Base-by-base conservation (phyloP, 53 echinoderm and acorn worm genomes). In the Astropecten irregularis region DNA sequence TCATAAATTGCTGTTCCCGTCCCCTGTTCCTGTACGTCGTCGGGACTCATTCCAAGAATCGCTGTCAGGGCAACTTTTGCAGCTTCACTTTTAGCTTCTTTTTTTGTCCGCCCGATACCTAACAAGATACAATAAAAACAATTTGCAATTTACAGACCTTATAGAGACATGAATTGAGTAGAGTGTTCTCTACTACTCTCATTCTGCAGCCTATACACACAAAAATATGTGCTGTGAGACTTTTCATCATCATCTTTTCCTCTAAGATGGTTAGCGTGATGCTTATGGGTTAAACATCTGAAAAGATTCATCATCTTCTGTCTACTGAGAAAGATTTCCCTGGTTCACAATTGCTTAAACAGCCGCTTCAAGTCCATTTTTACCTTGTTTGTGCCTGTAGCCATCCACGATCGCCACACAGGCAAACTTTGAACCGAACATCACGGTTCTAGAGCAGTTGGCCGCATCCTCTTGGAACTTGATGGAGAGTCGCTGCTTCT, bases 101-200 rank as follows among this genome's bases (percentile, higher is more conserved):
- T 99, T 65, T 99, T 99, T 0, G 92, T 95, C 81, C 88, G 88
- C 2, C 99, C 99, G 38, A 63, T 68, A 13, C 92, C 99, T 93
- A 47, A n/a, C 32, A 71, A 32, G 26, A 49, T 49, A 30, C 0
- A 11, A 47, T 3, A 5, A 62, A 69, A 58, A 31, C 28, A 58
- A 58, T n/a, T n/a, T n/a, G n/a, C n/a, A n/a, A n/a, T n/a, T n/a
- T n/a, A n/a, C n/a, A n/a, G n/a, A n/a, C n/a, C n/a, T n/a, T n/a
- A n/a, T n/a, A n/a, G n/a, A n/a, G n/a, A n/a, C n/a, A 2, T 6
- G 46, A 44, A 54, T 34, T 3, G 39, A 7, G 13, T 44, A 44
- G 13, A 44, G 46, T n/a, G n/a, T n/a, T n/a, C n/a, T n/a, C n/a
- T n/a, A 44, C 46, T 13, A 13, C 46, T 13, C 46, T 44, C 46